A percentile compares a stretch with the other conserved stretches of the same genome.
These are phyloP conservation scores for Sinella curviseta DNA, from an alignment of 1,140 invertebrate genomes.

Conservation along the genomic window DNA sequence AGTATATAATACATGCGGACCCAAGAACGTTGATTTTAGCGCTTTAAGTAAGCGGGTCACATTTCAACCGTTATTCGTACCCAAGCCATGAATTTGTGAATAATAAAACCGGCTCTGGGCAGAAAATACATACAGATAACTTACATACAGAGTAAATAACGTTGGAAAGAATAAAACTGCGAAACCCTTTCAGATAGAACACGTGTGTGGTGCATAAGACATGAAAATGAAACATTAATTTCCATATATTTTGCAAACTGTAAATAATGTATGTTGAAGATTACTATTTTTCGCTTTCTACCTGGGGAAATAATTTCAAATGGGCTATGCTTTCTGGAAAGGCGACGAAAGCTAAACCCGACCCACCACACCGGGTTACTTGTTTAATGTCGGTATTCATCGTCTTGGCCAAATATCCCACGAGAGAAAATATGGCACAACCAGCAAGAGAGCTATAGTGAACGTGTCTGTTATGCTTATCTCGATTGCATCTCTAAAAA, in stretches of 20 bases:
- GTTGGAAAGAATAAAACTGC: conserved; percentile 85
- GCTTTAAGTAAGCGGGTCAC: too few species aligned
- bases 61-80: too few species aligned
- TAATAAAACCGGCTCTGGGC: too few species aligned
- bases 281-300: too few species aligned
- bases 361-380: background rate
- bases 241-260: too few species aligned
- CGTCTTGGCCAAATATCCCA: conserved; percentile 53
- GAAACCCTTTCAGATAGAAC: conserved; percentile 61
- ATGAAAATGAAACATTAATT: background rate
- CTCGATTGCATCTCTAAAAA: conserved; percentile 57
- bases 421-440: conserved; percentile 59
- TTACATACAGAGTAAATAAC: conserved; percentile 73
- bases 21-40: too few species aligned
- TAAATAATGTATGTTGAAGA: too few species aligned
- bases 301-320: conserved; percentile 70
- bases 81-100: too few species aligned
- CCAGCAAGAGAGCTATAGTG: conserved; percentile 60
- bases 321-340: conserved; percentile 87
- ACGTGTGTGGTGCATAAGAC: background rate
- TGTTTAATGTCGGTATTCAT: conserved; percentile 34
- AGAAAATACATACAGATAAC: background rate
- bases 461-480: conserved; percentile 60
- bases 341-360: background rate
- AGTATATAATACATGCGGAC: too few species aligned